phyloP scores from a whole-genome alignment of 2,888 invertebrate genomes.

The Malthinus seriepunctatus region DNA sequence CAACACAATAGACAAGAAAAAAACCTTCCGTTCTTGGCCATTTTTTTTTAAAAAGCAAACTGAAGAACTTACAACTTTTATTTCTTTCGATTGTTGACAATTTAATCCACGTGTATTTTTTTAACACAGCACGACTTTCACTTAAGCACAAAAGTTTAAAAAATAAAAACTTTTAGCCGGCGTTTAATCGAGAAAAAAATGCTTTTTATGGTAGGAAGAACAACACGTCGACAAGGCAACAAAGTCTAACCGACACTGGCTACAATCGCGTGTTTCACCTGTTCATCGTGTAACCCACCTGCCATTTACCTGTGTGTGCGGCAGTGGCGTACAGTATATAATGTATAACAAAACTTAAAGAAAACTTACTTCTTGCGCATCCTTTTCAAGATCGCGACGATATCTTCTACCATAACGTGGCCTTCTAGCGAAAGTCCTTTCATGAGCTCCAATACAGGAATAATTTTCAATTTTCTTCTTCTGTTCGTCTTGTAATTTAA shows the following conservation, averaged over 20 bases:
- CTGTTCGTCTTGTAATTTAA: slow-evolving; percentile 67
- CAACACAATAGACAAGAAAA: slow-evolving; percentile 4
- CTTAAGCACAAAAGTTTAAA: slow-evolving; percentile 1
- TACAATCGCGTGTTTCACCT: slow-evolving; percentile 41
- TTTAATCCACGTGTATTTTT: slow-evolving; percentile 1
- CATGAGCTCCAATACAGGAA: slow-evolving; percentile 49
- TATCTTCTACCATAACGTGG: not conserved
- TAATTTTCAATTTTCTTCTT: slow-evolving; percentile 47
- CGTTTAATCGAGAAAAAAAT: slow-evolving; percentile 2
- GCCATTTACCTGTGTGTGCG: slow-evolving; percentile 32
- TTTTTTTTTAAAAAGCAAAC: not conserved
- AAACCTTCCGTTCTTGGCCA: not conserved
- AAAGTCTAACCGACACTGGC: slow-evolving; percentile 35
- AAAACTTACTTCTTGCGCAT: not conserved
- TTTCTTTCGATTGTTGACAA: not conserved
- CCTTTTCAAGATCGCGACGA: not conserved
- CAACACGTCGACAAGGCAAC: slow-evolving; percentile 22
- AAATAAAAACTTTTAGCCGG: not conserved
- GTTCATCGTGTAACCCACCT: slow-evolving; percentile 43
- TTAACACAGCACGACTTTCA: slow-evolving; percentile 3
- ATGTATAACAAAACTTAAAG: not conserved
- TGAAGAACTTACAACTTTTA: slow-evolving; percentile 2
- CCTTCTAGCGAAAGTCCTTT: slow-evolving; percentile 39
- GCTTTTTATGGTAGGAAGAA: slow-evolving; percentile 9
- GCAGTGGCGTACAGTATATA: slow-evolving; percentile 20